Evolutionary conservation across 2,888 invertebrate genomes (phyloP).

Genomic region (Norana najaformis): DNA sequence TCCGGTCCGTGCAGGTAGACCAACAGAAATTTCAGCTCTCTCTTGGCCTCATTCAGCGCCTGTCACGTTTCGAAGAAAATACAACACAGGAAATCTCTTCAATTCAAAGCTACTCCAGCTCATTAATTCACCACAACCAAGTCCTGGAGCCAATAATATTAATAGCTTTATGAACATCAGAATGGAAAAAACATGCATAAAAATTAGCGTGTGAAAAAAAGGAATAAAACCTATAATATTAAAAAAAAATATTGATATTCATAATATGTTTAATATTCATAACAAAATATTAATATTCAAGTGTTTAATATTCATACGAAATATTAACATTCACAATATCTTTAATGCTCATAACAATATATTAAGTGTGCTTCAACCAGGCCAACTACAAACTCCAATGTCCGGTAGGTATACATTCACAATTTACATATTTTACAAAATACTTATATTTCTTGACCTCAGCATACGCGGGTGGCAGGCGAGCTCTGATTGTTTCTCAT

Average conservation of each 20-base stretch:
- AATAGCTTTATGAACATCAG: neutral
- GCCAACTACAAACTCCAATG: neutral
- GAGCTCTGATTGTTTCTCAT: neutral
- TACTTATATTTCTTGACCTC: neutral
- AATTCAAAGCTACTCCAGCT: neutral
- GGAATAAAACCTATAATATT: no score
- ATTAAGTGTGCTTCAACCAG: neutral
- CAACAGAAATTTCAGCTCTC: constrained; percentile 86
- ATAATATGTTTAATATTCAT: no score
- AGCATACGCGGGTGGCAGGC: neutral
- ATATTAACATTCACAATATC: neutral
- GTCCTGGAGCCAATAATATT: neutral
- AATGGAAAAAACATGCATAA: no score
- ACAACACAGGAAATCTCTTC: no score
- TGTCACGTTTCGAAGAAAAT: constrained; percentile 46
- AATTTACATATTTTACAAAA: no score
- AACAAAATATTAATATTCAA: no score
- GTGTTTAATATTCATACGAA: no score
- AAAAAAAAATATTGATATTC: no score
- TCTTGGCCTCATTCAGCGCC: constrained; percentile 91
- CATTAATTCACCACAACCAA: neutral
- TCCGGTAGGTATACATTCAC: neutral
- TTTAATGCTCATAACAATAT: no score
- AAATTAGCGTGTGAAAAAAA: no score
- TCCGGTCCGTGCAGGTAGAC: constrained; percentile 91